Base-by-base conservation (phyloP, 2,888 invertebrate species). In the Melanchra persicariae region DNA sequence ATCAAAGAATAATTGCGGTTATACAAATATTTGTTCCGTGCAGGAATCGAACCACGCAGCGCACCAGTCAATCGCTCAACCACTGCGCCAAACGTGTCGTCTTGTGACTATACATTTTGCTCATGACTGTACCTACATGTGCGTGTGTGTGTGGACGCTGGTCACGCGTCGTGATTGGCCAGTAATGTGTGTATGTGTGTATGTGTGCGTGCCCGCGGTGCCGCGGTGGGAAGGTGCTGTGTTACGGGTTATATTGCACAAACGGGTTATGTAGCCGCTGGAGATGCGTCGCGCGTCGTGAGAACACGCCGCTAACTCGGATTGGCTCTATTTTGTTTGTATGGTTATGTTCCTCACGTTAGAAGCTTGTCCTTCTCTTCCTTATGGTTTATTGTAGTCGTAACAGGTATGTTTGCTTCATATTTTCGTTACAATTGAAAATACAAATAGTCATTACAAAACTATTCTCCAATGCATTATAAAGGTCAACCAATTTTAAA, bases 241-340 rank as follows among this genome's bases (percentile, higher is more conserved):
- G 55, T 49, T 65, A 8, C 7, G 37, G 26, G 24, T 12, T 64
- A 64, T 64, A 64, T 71, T 67, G 76, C 64, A 49, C 63, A 64
- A n/a, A n/a, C n/a, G n/a, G n/a, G n/a, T n/a, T 59, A 73, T 66
- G 64, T 55, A 47, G 64, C 55, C 26, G 12, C n/a, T 22, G 26
- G 69, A 52, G 57, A 52, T 49, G 54, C 55, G 59, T 26, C 37
- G 49, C 9, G n/a, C n/a, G n/a, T n/a, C n/a, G n/a, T n/a, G n/a
- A n/a, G n/a, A n/a, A n/a, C n/a, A n/a, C n/a, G n/a, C n/a, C n/a
- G n/a, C n/a, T n/a, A n/a, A n/a, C 9, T 40, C 1, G 19, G 5
- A 22, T 22, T 26, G 26, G 7, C 30, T 30, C 30, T 30, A 5
- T 30, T 30, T 30, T 51, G 30, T 51, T 30, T 61, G 40, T 34